Evolutionary conservation across 2,113 vertebrate species (phyloP).

Genomic region (Nematolebias whitei): DNA sequence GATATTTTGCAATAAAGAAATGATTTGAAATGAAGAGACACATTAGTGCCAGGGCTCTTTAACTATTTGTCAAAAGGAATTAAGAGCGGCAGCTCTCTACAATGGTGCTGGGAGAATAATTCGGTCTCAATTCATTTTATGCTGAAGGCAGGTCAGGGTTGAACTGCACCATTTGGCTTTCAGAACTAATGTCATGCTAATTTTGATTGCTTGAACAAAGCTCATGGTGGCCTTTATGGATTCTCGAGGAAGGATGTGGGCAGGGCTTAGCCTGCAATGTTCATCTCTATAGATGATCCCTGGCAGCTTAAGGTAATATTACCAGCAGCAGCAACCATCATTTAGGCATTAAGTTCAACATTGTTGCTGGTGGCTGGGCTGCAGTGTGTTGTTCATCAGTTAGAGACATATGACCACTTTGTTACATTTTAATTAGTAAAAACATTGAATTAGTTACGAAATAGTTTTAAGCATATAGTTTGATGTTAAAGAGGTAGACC

Average conservation of each 20-base stretch:
- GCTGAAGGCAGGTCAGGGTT: conserved; percentile 78
- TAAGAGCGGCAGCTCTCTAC: conserved; percentile 69
- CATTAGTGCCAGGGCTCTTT: conserved; percentile 71
- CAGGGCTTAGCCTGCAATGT: conserved; percentile 67
- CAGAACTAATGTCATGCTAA: conserved; percentile 78
- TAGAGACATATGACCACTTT: conserved; percentile 34
- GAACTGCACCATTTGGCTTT: conserved; percentile 81
- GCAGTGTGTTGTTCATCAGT: conserved; percentile 31
- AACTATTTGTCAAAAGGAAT: conserved; percentile 80
- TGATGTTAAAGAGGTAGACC: too few species aligned
- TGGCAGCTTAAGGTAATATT: conserved; percentile 80
- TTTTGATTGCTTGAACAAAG: conserved; percentile 81
- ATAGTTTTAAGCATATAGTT: too few species aligned
- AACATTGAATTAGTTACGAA: too few species aligned
- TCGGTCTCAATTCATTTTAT: conserved; percentile 73
- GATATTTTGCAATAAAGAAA: conserved; percentile 44
- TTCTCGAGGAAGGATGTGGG: conserved; percentile 65
- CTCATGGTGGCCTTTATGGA: conserved; percentile 77
- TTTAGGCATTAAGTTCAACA: conserved; percentile 76
- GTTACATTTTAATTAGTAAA: conserved; percentile 15
- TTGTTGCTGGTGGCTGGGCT: conserved; percentile 63
- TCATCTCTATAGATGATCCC: conserved; percentile 78
- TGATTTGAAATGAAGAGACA: conserved; percentile 66
- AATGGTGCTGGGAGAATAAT: conserved; percentile 72
- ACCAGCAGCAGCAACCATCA: conserved; percentile 75